Evolutionary conservation across 2,113 vertebrate species (phyloP), one percentile per base, ranked within the genome.

Genomic region (Odontesthes bonariensis): DNA sequence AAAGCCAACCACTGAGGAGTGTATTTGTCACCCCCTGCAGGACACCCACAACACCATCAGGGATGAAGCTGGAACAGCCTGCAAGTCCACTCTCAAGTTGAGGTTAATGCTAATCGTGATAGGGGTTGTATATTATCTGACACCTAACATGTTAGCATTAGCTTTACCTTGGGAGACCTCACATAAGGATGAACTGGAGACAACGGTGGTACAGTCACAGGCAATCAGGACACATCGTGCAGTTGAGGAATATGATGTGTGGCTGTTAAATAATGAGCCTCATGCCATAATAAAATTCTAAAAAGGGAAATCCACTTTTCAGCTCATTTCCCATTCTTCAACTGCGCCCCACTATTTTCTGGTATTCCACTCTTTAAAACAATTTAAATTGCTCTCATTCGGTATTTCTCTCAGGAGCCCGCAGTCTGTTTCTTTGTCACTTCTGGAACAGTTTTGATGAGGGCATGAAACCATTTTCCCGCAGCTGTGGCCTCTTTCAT

Each of bases 41-140:
- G 91, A 66, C 12, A 8, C 22, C 13, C 19, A 44, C 46, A 19
- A 1, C 27, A 58, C 16, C 27, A 2, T 8, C 52, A 22, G 2
- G 5, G n/a, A 71, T 60, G 51, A 10, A 72, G 49, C 33, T 32
- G 58, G 33, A 32, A 2, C 46, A 10, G 12, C 53, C 23, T 1
- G 40, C 40, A 35, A 32, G 40, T 56, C 11, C 8, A 23, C 66
- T 86, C 90, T 80, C 92, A 85, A 79, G 84, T 83, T 91, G 89
- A 93, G 83, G 82, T 95, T 95, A 95, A 95, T 95, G 95, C 95
- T 95, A 95, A 94, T 94, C 92, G 95, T 95, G 95, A 95, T 95
- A 95, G 95, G 95, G 94, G 94, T 95, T 94, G 86, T 86, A 67
- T 59, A 57, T 3, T 40, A 14, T 0, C 44, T 59, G 79, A 92